A percentile compares a stretch with the other conserved stretches of the same genome.
These are phyloP conservation scores for Leptosomus discolor DNA, from an alignment of 2,113 vertebrate genomes.

Conservation along the genomic window DNA sequence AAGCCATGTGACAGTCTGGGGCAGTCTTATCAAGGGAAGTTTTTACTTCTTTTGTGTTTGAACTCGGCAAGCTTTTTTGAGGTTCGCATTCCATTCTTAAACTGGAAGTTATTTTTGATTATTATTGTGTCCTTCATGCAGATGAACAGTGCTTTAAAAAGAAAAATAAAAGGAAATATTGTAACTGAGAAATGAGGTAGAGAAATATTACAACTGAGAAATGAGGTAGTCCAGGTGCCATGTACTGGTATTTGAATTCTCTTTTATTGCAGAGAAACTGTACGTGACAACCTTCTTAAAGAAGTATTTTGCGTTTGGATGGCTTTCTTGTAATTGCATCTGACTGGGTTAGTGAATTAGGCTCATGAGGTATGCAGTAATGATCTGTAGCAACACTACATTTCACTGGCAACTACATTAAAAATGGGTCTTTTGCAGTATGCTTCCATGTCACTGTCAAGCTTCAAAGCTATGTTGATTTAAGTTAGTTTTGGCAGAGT, in stretches of 20 bases:
- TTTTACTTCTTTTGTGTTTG: background rate
- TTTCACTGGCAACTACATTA: background rate
- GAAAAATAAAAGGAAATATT: background rate
- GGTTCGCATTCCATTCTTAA: background rate
- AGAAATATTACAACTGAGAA: background rate
- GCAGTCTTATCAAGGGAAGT: background rate
- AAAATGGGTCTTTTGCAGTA: background rate
- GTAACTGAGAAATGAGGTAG: background rate
- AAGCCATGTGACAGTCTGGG: background rate
- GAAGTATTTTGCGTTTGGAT: background rate
- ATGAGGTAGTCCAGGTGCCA: background rate
- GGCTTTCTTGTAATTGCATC: background rate
- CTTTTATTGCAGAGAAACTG: background rate
- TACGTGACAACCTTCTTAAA: background rate
- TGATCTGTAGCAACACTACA: background rate
- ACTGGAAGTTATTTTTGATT: background rate
- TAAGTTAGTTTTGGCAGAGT: background rate
- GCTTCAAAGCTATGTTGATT: constrained; percentile 1
- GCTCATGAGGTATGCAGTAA: background rate
- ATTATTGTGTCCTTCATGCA: background rate
- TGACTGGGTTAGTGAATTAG: background rate
- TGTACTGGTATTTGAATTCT: background rate
- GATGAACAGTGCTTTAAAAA: background rate
- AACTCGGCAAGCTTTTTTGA: background rate
- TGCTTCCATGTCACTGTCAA: background rate